A percentile compares a stretch with the other conserved stretches of the same genome.
phyloP scores from a whole-genome alignment of 1,140 invertebrate species.

The Leguminivora glycinivorella region DNA sequence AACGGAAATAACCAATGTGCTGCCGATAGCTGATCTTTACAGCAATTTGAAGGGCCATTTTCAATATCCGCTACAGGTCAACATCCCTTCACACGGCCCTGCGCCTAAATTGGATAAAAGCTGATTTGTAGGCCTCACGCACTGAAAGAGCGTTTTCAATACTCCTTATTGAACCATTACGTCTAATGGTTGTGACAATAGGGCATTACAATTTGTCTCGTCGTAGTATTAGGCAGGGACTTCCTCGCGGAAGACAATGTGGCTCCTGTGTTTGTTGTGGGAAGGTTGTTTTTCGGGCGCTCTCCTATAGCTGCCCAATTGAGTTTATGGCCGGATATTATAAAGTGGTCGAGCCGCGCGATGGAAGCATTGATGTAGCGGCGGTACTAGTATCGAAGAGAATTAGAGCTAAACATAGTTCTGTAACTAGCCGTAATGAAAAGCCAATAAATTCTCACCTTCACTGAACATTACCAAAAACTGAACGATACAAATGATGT shows the following conservation, averaged over 20 bases:
- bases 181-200: conserved; percentile 72
- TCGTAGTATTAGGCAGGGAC: conserved; percentile 42
- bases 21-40: conserved; percentile 62
- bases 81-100: conserved; percentile 65
- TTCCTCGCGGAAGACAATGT: conserved; percentile 48
- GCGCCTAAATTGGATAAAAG: conserved; percentile 69
- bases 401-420: conserved; percentile 1
- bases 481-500: neutral
- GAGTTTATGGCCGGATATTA: conserved; percentile 73
- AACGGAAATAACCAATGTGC: conserved; percentile 62
- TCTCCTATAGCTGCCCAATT: conserved; percentile 50
- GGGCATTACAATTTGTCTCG: conserved; percentile 74
- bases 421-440: neutral
- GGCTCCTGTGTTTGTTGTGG: conserved; percentile 48
- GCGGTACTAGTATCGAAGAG: conserved; percentile 10
- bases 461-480: neutral
- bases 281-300: conserved; percentile 50
- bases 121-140: conserved; percentile 62
- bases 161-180: conserved; percentile 73
- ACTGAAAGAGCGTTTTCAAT: conserved; percentile 73
- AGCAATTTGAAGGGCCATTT: conserved; percentile 70
- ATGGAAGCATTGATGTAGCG: conserved; percentile 56
- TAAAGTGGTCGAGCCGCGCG: conserved; percentile 66
- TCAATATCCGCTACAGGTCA: conserved; percentile 72
- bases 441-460: neutral